Evolutionary conservation across 2,888 invertebrate genomes (phyloP).

Genomic region (Brachyptera putata): DNA sequence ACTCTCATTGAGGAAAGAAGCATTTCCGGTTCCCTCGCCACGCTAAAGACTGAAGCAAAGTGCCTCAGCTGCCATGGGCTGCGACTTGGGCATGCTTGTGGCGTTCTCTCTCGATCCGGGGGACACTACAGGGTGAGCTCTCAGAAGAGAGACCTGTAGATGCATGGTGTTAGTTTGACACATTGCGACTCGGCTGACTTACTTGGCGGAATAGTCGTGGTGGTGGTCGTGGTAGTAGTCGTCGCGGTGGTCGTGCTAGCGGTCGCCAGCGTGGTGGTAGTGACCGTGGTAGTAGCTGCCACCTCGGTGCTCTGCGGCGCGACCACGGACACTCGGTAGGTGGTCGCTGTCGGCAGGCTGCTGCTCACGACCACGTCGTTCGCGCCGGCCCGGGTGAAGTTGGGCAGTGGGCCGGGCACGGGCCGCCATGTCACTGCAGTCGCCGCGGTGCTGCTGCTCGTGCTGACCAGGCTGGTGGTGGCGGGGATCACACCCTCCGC

Average conservation of each 20-base stretch:
- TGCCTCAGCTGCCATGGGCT: no score
- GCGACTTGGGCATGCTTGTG: no score
- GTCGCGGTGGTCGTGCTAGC: constrained; percentile 30
- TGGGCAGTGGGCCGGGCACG: constrained; percentile 44
- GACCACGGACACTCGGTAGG: constrained; percentile 43
- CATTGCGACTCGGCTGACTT: no score
- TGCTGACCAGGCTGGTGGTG: constrained; percentile 22
- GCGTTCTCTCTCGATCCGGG: no score
- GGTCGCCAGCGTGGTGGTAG: constrained; percentile 39
- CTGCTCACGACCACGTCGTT: constrained; percentile 40
- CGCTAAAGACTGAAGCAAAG: background rate
- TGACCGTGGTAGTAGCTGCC: constrained; percentile 44
- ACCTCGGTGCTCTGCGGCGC: constrained; percentile 39
- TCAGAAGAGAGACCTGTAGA: no score
- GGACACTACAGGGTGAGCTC: no score
- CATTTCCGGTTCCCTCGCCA: background rate
- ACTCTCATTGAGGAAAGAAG: no score
- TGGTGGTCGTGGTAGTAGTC: constrained; percentile 41
- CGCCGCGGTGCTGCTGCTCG: constrained; percentile 31
- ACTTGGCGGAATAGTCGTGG: constrained; percentile 49
- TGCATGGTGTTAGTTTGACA: no score
- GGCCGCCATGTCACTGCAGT: constrained; percentile 44
- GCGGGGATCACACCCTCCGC: constrained; percentile 23
- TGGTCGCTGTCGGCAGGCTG: constrained; percentile 39
- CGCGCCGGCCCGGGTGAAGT: constrained; percentile 42